Conservation (phyloP, 2,888 invertebrate species). For the Nomada flava region DNA sequence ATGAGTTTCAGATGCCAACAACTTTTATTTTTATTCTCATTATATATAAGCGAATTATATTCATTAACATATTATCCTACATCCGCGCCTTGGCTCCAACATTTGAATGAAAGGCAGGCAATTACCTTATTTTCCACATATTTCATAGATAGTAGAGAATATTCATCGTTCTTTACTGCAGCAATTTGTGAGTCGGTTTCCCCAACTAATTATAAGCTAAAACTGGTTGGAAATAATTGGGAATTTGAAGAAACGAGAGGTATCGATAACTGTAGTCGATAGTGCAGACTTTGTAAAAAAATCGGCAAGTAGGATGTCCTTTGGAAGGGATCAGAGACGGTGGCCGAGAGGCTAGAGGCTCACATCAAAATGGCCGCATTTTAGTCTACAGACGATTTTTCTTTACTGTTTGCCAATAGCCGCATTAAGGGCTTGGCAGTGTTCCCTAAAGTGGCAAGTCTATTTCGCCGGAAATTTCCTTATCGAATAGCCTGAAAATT, state of each 20-base stretch:
- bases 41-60: too few relatives aligned
- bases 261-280: conserved; percentile 61
- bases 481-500: conserved; percentile 80
- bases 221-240: not conserved
- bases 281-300: conserved; percentile 57
- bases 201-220: not conserved
- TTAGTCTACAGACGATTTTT: conserved; percentile 89
- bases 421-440: conserved; percentile 85
- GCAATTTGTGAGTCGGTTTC: not conserved
- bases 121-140: not conserved
- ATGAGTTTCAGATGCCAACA: not conserved
- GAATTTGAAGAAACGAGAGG: conserved; percentile 42
- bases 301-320: conserved; percentile 59
- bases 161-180: not conserved
- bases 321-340: conserved; percentile 64
- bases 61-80: too few relatives aligned
- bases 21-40: too few relatives aligned
- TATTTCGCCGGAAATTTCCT: conserved; percentile 84
- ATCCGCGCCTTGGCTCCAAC: not conserved
- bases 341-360: conserved; percentile 58
- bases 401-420: conserved; percentile 92
- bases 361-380: conserved; percentile 93
- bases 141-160: not conserved
- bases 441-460: conserved; percentile 75
- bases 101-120: not conserved